phyloP scores from a whole-genome alignment of 2,888 invertebrate genomes.

The Dynastes maya region DNA sequence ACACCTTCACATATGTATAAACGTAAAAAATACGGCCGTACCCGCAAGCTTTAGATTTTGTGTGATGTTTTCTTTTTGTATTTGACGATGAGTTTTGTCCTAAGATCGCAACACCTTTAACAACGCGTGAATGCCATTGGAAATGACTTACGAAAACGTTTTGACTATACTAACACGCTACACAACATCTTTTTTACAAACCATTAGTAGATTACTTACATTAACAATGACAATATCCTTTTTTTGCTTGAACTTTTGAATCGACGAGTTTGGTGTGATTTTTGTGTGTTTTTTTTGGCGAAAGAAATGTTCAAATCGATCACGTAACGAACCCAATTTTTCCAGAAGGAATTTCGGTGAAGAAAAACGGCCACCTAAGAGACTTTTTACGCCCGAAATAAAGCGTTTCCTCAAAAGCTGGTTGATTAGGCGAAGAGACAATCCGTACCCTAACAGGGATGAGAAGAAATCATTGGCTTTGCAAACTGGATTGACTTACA shows the following conservation, averaged over 20 bases:
- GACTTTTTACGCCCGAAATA: constrained; percentile 86
- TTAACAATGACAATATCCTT: constrained; percentile 9
- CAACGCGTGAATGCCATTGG: constrained; percentile 9
- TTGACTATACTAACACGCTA: constrained; percentile 27
- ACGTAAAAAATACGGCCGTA: not conserved
- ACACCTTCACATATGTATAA: too few relatives aligned
- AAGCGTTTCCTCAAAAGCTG: constrained; percentile 85
- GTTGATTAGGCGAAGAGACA: constrained; percentile 83
- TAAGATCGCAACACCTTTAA: not conserved
- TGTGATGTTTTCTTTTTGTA: constrained; percentile 48
- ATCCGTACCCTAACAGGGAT: constrained; percentile 85
- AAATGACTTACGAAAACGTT: not conserved
- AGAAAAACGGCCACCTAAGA: constrained; percentile 79
- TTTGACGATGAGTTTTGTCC: not conserved
- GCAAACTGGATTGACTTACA: constrained; percentile 84
- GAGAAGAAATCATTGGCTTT: constrained; percentile 83
- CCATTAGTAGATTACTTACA: constrained; percentile 14
- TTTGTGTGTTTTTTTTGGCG: constrained; percentile 19
- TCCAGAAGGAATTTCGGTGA: constrained; percentile 74
- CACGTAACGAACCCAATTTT: constrained; percentile 6
- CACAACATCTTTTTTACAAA: not conserved
- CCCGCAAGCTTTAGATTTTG: constrained; percentile 38
- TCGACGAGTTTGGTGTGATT: constrained; percentile 31
- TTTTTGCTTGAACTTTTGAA: constrained; percentile 30
- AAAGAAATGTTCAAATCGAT: not conserved